Conservation (phyloP, 2,888 invertebrate genomes). For the Drosophila kanekoi region DNA sequence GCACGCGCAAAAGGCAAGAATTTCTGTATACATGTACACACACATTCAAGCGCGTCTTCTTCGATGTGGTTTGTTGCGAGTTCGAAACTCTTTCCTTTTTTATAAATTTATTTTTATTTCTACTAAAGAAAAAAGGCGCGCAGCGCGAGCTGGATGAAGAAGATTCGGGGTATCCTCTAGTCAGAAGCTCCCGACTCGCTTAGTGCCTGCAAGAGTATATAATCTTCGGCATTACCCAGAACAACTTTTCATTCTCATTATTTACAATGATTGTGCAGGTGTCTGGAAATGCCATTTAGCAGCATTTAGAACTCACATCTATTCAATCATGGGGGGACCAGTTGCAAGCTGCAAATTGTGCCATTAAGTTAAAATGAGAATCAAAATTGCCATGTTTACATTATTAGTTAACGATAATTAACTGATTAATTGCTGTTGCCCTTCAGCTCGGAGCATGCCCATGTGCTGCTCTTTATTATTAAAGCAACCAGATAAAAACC, state of each 20-base stretch:
- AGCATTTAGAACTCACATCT: conserved; percentile 17
- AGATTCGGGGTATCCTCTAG: too few relatives aligned
- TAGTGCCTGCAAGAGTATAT: not conserved
- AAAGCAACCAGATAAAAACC: conserved; percentile 1
- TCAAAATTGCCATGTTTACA: conserved; percentile 13
- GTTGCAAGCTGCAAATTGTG: conserved; percentile 20
- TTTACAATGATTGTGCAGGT: conserved; percentile 56
- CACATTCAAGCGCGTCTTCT: too few relatives aligned
- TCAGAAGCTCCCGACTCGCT: too few relatives aligned
- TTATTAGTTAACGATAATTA: conserved; percentile 13
- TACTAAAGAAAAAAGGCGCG: too few relatives aligned
- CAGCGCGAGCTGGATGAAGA: too few relatives aligned
- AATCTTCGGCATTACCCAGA: not conserved
- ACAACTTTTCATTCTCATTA: not conserved
- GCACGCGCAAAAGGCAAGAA: too few relatives aligned
- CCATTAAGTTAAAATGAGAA: conserved; percentile 21
- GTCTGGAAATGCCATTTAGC: conserved; percentile 64
- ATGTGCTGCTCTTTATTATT: conserved; percentile 1
- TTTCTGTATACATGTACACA: too few relatives aligned
- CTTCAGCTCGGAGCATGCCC: not conserved
- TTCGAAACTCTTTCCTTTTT: too few relatives aligned
- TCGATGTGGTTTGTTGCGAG: too few relatives aligned
- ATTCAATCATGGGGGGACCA: conserved; percentile 47
- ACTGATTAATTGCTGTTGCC: not conserved
- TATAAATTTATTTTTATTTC: too few relatives aligned